Evolutionary conservation across 2,888 invertebrate genomes (phyloP), one percentile per base, ranked within the genome.

Genomic region (Pyrrhia umbra): DNA sequence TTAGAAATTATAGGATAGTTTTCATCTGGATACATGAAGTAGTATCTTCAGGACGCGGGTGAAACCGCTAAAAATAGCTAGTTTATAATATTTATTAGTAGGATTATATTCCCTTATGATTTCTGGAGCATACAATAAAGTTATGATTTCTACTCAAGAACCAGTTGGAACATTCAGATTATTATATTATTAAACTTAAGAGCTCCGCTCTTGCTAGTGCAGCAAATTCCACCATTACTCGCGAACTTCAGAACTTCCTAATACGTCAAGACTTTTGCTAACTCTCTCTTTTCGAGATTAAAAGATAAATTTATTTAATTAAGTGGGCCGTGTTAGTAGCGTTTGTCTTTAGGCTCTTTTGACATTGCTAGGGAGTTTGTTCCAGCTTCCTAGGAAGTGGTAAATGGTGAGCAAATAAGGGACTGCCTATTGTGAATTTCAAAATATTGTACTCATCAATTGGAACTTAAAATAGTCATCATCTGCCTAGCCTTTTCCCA

Each of bases 131-230:
- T 30, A 20, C 6, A 42, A 25, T 18, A 9, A n/a, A 47, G 5
- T 37, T 54, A 37, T 23, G 71, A 63, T 43, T 27, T 42, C 46
- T 42, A n/a, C 27, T 13, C 13, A 25, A 39, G 43, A 43, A 34
- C 47, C 20, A 20, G 43, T 13, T 16, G 8, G 6, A 72, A 39
- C 30, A 43, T 68, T 54, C 37, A 9, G 23, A 39, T 72, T 66
- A 72, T 63, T 70, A 46, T 21, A 70, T 66, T 70, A 63, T 66
- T 72, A 16, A 72, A 65, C 54, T 67, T 23, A 54, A 45, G 47
- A 46, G 39, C 18, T 49, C 42, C 16, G 37, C 10, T 16, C 43
- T 72, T 55, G 67, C 25, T 30, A 8, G 42, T 25, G 43, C 43
- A 49, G 43, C 30, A 43, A 45, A 66, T 66, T 72, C 37, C 3